Evolutionary conservation across 2,113 vertebrate species (phyloP).

Genomic region (Phaethornis superciliosus): DNA sequence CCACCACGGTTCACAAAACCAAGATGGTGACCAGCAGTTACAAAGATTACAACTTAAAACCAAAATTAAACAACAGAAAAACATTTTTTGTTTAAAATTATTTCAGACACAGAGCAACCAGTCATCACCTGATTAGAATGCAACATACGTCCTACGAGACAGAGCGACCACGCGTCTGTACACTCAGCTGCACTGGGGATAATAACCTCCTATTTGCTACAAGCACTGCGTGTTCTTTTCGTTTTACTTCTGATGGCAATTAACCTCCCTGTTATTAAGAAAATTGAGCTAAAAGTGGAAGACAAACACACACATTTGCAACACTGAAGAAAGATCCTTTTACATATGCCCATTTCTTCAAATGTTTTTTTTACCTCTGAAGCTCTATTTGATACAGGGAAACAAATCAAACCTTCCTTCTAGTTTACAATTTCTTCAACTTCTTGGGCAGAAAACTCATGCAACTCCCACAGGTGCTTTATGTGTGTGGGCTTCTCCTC

Average conservation of each 20-base stretch:
- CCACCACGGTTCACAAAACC: not conserved
- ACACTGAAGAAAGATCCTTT: not conserved
- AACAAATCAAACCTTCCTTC: not conserved
- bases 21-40: not conserved
- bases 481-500: not conserved
- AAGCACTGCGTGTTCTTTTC: conserved; percentile 47
- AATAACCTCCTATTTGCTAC: conserved; percentile 40
- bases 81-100: not conserved
- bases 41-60: too few relatives aligned
- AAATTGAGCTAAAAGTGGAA: conserved; percentile 29
- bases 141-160: conserved; percentile 33
- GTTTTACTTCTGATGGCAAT: conserved; percentile 31
- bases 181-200: conserved; percentile 45
- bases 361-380: not conserved
- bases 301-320: conserved; percentile 29
- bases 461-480: not conserved
- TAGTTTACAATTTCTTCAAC: not conserved
- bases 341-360: not conserved
- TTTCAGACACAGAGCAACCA: not conserved
- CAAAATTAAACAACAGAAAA: too few relatives aligned
- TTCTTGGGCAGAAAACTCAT: not conserved
- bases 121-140: conserved; percentile 55
- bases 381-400: not conserved
- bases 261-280: conserved; percentile 61
- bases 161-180: conserved; percentile 24